Conservation (phyloP, 2,113 vertebrate genomes). For the Cyanoliseus patagonus region DNA sequence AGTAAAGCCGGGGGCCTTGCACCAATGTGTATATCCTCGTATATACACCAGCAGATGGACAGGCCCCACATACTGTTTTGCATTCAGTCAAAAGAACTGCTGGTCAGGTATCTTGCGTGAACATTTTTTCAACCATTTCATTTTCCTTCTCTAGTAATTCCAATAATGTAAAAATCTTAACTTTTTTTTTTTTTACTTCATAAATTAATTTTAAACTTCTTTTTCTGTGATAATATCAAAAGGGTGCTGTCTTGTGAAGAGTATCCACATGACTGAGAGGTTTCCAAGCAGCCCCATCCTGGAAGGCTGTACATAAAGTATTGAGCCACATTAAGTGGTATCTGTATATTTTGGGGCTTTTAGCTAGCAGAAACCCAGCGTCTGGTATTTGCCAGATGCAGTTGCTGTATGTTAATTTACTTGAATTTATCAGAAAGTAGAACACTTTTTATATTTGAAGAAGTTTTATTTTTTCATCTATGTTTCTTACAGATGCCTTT, state of each 20-base stretch:
- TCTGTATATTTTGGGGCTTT: slow-evolving; percentile 87
- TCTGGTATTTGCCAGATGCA: slow-evolving; percentile 36
- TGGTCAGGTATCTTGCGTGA: slow-evolving; percentile 53
- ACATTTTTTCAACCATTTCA: neutral
- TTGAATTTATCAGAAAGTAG: slow-evolving; percentile 69
- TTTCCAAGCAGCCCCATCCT: slow-evolving; percentile 35
- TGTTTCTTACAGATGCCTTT: slow-evolving; percentile 55
- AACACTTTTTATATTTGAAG: slow-evolving; percentile 69
- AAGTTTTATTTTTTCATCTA: slow-evolving; percentile 73
- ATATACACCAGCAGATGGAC: neutral
- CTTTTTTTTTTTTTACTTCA: slow-evolving; percentile 62
- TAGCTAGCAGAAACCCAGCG: slow-evolving; percentile 35
- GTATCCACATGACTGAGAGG: neutral
- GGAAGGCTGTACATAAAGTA: slow-evolving; percentile 40
- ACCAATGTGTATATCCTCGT: fast-evolving
- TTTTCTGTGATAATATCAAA: slow-evolving; percentile 56
- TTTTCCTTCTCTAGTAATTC: slow-evolving; percentile 64
- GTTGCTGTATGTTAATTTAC: slow-evolving; percentile 65
- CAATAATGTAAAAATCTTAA: slow-evolving; percentile 12
- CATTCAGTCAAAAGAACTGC: slow-evolving; percentile 32
- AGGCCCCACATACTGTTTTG: neutral
- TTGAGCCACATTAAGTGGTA: slow-evolving; percentile 66
- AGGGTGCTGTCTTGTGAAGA: slow-evolving; percentile 67
- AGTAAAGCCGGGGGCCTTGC: neutral
- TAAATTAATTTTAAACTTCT: slow-evolving; percentile 36